These are phyloP conservation scores for Smutsia gigantea DNA, from an alignment of 2,797 vertebrate species.

Conservation along the genomic window DNA sequence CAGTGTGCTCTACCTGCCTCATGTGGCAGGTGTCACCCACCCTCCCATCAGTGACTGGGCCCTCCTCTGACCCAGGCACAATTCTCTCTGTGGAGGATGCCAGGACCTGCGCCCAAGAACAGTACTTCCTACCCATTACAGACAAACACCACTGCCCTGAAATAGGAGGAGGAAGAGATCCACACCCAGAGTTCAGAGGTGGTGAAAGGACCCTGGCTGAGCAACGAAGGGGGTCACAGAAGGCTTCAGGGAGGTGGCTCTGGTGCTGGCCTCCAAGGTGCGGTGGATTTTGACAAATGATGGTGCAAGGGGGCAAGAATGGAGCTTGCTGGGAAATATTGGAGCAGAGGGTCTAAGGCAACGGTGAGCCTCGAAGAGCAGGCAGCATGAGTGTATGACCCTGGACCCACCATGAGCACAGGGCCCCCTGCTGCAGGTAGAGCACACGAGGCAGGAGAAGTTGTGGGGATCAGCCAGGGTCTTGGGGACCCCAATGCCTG, in stretches of 20 bases:
- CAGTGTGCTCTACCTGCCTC: neutral
- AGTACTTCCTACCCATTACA: neutral
- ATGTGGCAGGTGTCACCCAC: neutral
- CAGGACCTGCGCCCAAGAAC: neutral
- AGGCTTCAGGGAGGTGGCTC: neutral
- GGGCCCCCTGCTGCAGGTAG: neutral
- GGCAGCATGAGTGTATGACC: neutral
- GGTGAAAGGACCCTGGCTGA: neutral
- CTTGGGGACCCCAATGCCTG: neutral
- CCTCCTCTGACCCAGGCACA: neutral
- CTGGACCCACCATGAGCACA: neutral
- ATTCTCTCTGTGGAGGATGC: neutral
- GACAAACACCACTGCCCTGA: neutral
- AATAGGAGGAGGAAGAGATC: neutral
- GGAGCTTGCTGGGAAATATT: neutral
- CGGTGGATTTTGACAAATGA: neutral
- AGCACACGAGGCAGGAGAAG: neutral
- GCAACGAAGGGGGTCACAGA: neutral
- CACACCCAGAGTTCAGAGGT: neutral
- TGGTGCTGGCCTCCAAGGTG: neutral
- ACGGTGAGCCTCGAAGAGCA: accelerated
- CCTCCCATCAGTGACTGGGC: neutral
- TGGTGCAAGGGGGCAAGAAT: neutral
- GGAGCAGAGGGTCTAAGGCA: neutral
- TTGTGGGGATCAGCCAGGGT: no score